Evolutionary conservation across 1,140 invertebrate species (phyloP), one percentile per base, ranked within the genome.

Genomic region (Agrypnia vestita): DNA sequence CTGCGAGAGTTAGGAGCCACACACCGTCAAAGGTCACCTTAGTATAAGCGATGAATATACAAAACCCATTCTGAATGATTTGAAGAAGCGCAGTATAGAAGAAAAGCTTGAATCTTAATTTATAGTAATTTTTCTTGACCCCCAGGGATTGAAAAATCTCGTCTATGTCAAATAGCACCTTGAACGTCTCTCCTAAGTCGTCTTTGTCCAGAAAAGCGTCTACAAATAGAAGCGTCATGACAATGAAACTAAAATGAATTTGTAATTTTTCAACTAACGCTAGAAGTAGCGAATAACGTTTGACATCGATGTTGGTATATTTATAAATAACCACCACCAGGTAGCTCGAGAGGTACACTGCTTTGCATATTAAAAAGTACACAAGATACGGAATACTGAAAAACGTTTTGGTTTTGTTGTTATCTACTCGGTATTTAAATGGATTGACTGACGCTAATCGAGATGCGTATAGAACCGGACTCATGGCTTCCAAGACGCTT

Each of bases 131-230:
- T 21, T 25, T 62, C 25, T 62, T 62, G 0, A 15, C 0, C 13
- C 43, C 64, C n/a, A 69, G n/a, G n/a, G n/a, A n/a, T 69, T 47
- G 43, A 11, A 44, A 55, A 0, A 73, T 25, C 11, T 55, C 21
- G n/a, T 73, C 71, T 11, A 49, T 73, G 17, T 73, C 71, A 4
- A 11, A 55, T 13, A 73, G 8, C n/a, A 55, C 13, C n/a, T 53
- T n/a, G 53, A 73, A 73, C 13, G 53, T 53, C 15, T 73, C 19
- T 7, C 17, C 11, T 21, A 53, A 19, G 11, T 51, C n/a, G 11
- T 17, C 25, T 0, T 55, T 73, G 15, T 73, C 53, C 10, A 51
- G 12, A 15, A 25, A 35, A 3, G 35, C 15, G 12, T 51, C 71
- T 12, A 55, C 21, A 35, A 6, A 55, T 15, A 73, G 17, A 21